These are phyloP conservation scores for Cheilosia grossa DNA, from an alignment of 2,888 invertebrate genomes.

Conservation along the genomic window DNA sequence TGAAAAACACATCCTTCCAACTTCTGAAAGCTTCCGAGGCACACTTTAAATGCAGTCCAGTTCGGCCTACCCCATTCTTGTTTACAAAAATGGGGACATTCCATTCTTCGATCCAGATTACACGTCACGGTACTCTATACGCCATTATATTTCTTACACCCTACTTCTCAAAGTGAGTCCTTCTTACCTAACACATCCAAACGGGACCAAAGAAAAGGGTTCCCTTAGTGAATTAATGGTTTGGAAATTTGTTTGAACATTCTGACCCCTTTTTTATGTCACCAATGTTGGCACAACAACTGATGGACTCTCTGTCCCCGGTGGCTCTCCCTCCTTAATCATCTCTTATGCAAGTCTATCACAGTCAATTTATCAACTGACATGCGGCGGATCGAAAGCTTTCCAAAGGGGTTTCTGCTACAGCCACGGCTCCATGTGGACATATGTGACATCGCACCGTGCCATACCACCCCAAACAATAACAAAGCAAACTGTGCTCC, in stretches of 20 bases:
- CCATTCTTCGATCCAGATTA: constrained; percentile 20
- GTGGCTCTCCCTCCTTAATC: constrained; percentile 46
- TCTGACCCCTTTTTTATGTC: constrained; percentile 69
- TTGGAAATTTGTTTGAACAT: constrained; percentile 77
- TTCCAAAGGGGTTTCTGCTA: constrained; percentile 35
- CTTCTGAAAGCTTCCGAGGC: no score
- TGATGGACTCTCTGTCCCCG: constrained; percentile 46
- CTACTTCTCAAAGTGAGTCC: neutral
- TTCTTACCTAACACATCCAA: constrained; percentile 20
- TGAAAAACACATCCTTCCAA: no score
- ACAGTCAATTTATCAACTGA: constrained; percentile 72
- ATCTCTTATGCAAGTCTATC: constrained; percentile 71
- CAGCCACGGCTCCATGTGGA: constrained; percentile 44
- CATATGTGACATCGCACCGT: constrained; percentile 63
- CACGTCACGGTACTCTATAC: constrained; percentile 14
- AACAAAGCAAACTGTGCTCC: constrained; percentile 13
- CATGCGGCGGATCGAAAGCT: constrained; percentile 63
- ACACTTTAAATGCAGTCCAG: no score
- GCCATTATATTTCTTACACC: neutral
- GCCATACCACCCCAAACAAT: constrained; percentile 24
- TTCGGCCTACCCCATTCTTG: neutral
- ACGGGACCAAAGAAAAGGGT: constrained; percentile 15
- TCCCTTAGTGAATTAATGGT: constrained; percentile 78
- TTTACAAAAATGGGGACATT: constrained; percentile 25
- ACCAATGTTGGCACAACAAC: constrained; percentile 53